Evolutionary conservation across 2,113 vertebrate species (phyloP), one percentile per base, ranked within the genome.

Genomic region (Odobenus rosmarus): DNA sequence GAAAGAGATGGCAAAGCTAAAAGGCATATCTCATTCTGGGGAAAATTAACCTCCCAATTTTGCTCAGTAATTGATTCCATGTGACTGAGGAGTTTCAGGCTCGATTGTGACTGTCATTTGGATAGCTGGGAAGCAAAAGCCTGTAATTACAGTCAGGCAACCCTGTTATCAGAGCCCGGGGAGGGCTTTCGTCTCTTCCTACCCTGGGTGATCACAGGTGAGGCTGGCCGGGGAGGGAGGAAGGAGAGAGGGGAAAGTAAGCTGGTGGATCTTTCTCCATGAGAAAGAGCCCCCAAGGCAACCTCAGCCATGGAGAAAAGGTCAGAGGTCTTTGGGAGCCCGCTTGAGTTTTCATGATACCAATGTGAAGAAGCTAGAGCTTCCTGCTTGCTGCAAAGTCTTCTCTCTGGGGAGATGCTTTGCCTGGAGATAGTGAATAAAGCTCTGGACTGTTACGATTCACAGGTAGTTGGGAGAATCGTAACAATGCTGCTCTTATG

Each of bases 201-300:
- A 95, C 96, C 96, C 97, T 95, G 74, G 93, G 46, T 97, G 97
- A 98, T 98, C 98, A 98, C 98, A 98, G 98, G 98, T 98, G 96
- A 98, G 67, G 46, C 81, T 96, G 90, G 83, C 53, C 83, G 77
- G 94, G n/a, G 62, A 93, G 49, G 67, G 88, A 84, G 79, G 74
- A 55, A 92, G 84, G 42, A 82, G 19, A 51, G 84, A 97, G 89
- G 86, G 71, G 61, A 91, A 96, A 97, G 97, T 46, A 88, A 88
- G 71, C 33, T 67, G 88, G 51, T 53, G 55, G 36, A 46, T 91
- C 89, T 59, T 94, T 72, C 94, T 94, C 90, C 72, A 42, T 72
- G 79, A 84, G 80, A 96, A 96, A 90, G 91, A 67, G 80, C 80
- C 97, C 94, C n/a, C 18, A 11, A 79, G 98, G 97, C 95, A 88